phyloP scores from a whole-genome alignment of 2,797 vertebrate genomes.

The Cyprinodon diabolis region DNA sequence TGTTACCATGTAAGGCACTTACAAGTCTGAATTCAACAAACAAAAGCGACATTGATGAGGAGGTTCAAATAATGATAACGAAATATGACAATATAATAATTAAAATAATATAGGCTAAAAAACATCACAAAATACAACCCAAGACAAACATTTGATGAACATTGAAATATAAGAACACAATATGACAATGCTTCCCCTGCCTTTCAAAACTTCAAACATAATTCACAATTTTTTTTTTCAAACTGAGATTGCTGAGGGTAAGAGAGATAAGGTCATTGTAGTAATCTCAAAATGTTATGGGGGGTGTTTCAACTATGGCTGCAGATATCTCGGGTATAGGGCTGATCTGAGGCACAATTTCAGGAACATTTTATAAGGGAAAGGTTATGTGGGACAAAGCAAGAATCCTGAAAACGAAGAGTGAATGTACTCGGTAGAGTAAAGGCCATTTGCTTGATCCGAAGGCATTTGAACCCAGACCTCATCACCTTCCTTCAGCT shows the following conservation, averaged over 20 bases:
- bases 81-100: slow-evolving; percentile 82
- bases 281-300: slow-evolving; percentile 43
- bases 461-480: slow-evolving; percentile 99
- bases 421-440: slow-evolving; percentile 98
- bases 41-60: slow-evolving; percentile 73
- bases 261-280: slow-evolving; percentile 68
- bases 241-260: slow-evolving; percentile 58
- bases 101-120: slow-evolving; percentile 80
- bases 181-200: slow-evolving; percentile 76
- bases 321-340: slow-evolving; percentile 65
- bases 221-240: slow-evolving; percentile 75
- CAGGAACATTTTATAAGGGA: slow-evolving; percentile 52
- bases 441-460: slow-evolving; percentile 97
- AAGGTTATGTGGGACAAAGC: slow-evolving; percentile 96
- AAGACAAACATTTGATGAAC: slow-evolving; percentile 77
- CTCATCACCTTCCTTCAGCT: slow-evolving; percentile 96
- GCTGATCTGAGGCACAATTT: slow-evolving; percentile 65
- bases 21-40: slow-evolving; percentile 77
- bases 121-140: slow-evolving; percentile 75
- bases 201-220: slow-evolving; percentile 69
- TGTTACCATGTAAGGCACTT: slow-evolving; percentile 77
- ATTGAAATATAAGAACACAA: slow-evolving; percentile 73
- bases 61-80: slow-evolving; percentile 77
- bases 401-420: slow-evolving; percentile 99
- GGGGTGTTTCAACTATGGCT: slow-evolving; percentile 63